Evolutionary conservation across 1,140 invertebrate species (phyloP), one percentile per base, ranked within the genome.

Genomic region (Drosophila sproati): DNA sequence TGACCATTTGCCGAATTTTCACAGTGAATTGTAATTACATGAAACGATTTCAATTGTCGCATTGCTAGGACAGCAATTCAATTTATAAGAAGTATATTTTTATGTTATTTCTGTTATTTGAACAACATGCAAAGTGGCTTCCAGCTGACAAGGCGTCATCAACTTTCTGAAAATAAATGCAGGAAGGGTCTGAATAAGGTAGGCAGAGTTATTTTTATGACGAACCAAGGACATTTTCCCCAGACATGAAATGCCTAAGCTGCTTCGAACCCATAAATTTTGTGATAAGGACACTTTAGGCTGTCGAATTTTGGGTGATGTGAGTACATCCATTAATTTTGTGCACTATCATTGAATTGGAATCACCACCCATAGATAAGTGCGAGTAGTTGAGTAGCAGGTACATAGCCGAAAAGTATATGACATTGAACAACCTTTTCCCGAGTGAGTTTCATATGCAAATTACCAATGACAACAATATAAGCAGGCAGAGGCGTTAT

Each of bases 311-410:
- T 55, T 35, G 39, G 39, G 39, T 50, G 82, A 57, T 59, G 50
- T 54, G 37, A 52, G 52, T 69, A 77, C 56, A 73, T 77, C 61
- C 76, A 86, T 86, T 86, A 77, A 86, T 86, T 82, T 66, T 67
- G 57, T 79, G 82, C 83, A 86, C 83, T 86, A 86, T 86, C 83
- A 73, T 74, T 68, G 72, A 77, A 87, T 82, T 70, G 82, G 67
- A 87, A 88, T 86, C 83, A 57, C 48, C 43, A 45, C 45, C 47
- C 67, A 12, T 32, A 67, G 73, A 64, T 78, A 68, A 56, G 12
- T 34, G 28, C 29, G 47, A 48, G 51, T 56, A 47, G 57, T 34
- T 64, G 45, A 41, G 39, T 5, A 73, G 55, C 8, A 60, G 45
- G 34, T 31, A 48, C 8, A 2, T 34, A 29, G 31, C 2, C 55